These are phyloP conservation scores for Drosophila ohnishii DNA, from an alignment of 1,140 invertebrate species.

Conservation along the genomic window DNA sequence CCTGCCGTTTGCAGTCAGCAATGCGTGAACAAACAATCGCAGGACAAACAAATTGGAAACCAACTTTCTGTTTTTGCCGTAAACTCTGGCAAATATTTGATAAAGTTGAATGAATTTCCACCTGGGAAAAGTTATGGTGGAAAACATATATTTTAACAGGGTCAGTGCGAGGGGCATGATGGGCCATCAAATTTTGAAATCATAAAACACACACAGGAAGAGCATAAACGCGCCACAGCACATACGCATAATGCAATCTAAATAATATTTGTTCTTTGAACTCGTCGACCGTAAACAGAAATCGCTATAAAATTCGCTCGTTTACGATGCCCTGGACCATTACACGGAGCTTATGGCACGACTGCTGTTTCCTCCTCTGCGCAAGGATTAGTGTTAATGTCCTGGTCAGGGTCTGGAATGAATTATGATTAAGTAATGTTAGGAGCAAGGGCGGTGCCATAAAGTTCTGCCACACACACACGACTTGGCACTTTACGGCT, in stretches of 20 bases:
- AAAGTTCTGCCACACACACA: conserved; percentile 3
- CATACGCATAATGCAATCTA: conserved; percentile 31
- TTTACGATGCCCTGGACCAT: conserved; percentile 48
- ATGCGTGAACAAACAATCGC: conserved; percentile 8
- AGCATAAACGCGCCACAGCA: conserved; percentile 7
- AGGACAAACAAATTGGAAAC: neutral
- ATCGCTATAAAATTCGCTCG: conserved; percentile 52
- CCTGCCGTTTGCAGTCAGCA: neutral
- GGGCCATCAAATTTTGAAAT: conserved; percentile 36
- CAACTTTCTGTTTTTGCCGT: conserved; percentile 14
- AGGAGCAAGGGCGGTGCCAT: conserved; percentile 17
- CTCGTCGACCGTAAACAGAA: conserved; percentile 41
- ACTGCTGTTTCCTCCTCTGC: neutral
- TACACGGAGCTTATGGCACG: conserved; percentile 37
- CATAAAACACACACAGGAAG: conserved; percentile 38
- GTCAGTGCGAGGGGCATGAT: conserved; percentile 12
- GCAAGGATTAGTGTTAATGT: conserved; percentile 53
- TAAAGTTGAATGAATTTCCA: neutral
- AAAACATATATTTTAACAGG: neutral
- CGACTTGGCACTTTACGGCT: neutral
- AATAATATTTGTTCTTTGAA: conserved; percentile 30
- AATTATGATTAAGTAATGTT: conserved; percentile 53
- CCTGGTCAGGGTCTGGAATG: conserved; percentile 33
- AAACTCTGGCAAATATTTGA: conserved; percentile 10
- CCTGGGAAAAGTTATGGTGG: neutral